These are phyloP conservation scores for Eudiplozoon nipponicum DNA, from an alignment of 2,888 invertebrate species.

Conservation along the genomic window DNA sequence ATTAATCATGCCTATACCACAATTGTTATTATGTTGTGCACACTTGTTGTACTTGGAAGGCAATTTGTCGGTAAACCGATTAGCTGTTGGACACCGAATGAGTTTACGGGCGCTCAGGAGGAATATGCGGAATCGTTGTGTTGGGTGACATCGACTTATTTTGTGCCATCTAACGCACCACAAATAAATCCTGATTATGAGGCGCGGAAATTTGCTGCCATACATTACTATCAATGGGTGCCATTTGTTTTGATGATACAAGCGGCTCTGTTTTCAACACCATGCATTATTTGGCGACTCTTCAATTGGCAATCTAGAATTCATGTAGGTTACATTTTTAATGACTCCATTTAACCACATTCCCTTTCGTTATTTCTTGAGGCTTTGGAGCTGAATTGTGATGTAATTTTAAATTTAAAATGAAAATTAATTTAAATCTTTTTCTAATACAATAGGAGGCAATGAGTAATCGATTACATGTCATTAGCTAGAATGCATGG, in stretches of 20 bases:
- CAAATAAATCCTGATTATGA: slow-evolving; percentile 23
- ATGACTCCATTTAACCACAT: too few species aligned
- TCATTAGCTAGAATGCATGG: too few species aligned
- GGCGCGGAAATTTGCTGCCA: slow-evolving; percentile 20
- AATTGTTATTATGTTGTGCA: slow-evolving; percentile 53
- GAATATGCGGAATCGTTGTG: slow-evolving; percentile 31
- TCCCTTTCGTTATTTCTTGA: too few species aligned
- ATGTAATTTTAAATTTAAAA: too few species aligned
- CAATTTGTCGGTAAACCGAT: slow-evolving; percentile 89
- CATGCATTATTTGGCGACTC: slow-evolving; percentile 29
- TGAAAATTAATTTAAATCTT: too few species aligned
- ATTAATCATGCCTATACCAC: slow-evolving; percentile 30
- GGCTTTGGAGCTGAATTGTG: too few species aligned
- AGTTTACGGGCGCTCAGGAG: slow-evolving; percentile 30
- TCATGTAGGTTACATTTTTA: slow-evolving; percentile 18
- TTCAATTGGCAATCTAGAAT: slow-evolving; percentile 26
- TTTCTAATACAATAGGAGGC: too few species aligned
- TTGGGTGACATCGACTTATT: slow-evolving; percentile 31
- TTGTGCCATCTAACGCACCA: slow-evolving; percentile 27
- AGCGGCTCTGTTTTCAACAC: slow-evolving; percentile 29
- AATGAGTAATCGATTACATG: too few species aligned
- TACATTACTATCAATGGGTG: slow-evolving; percentile 29
- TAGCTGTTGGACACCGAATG: slow-evolving; percentile 39
- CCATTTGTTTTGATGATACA: slow-evolving; percentile 29
- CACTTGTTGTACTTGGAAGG: slow-evolving; percentile 56